A percentile compares a stretch with the other conserved stretches of the same genome.
These are phyloP conservation scores for Masticophis lateralis DNA, from an alignment of 2,797 vertebrate species.

Conservation along the genomic window DNA sequence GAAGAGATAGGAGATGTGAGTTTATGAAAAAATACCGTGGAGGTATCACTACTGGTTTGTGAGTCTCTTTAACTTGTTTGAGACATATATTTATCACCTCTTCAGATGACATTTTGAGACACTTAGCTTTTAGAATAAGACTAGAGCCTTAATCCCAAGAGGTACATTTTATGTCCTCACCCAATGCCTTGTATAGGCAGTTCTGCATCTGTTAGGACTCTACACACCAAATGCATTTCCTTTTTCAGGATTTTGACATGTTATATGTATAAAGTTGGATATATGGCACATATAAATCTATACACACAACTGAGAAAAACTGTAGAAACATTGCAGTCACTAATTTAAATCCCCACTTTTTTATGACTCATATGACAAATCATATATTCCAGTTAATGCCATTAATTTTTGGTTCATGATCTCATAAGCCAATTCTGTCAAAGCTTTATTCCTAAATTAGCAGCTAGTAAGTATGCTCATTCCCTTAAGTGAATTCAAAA, in stretches of 20 bases:
- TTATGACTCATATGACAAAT: background rate
- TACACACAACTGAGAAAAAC: background rate
- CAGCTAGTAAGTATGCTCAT: slow-evolving; percentile 8
- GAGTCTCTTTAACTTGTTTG: background rate
- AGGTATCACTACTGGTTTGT: background rate
- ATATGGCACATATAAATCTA: background rate
- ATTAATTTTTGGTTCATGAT: slow-evolving; percentile 32
- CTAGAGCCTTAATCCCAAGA: background rate
- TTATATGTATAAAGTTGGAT: background rate
- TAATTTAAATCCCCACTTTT: background rate
- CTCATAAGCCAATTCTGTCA: slow-evolving; percentile 10
- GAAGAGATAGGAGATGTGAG: background rate
- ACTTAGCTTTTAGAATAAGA: background rate
- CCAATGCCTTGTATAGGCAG: background rate
- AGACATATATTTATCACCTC: background rate
- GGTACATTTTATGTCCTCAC: background rate
- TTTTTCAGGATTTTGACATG: background rate
- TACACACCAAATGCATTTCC: background rate
- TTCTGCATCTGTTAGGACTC: background rate
- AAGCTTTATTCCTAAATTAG: slow-evolving; percentile 20
- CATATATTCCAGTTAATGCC: slow-evolving; percentile 19
- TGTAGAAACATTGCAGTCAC: background rate
- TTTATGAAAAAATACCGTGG: background rate
- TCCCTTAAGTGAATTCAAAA: slow-evolving; percentile 23
- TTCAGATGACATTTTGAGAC: background rate